Percentiles rank a stretch among this genome's conserved stretches.
Evolutionary conservation across 2,113 vertebrate species (phyloP).

Genomic region (Neolamprologus falcicula): DNA sequence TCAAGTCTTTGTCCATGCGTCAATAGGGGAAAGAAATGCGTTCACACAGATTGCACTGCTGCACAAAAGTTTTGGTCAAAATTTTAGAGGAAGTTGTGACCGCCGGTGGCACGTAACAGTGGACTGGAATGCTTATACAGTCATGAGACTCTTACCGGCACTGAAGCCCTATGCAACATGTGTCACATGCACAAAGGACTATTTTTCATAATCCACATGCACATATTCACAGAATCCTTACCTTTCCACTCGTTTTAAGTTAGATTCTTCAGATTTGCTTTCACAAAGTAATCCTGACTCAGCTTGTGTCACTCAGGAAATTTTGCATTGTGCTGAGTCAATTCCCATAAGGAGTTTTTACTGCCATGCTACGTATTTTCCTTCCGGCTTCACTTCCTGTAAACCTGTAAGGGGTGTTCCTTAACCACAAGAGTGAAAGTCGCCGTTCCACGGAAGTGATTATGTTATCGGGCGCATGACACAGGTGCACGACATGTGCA

Average conservation of each 20-base stretch:
- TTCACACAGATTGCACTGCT: background rate
- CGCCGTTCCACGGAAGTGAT: background rate
- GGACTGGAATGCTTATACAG: background rate
- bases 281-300: background rate
- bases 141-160: conserved; percentile 36
- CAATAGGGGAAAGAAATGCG: background rate
- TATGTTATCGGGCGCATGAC: background rate
- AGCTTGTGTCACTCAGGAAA: conserved; percentile 50
- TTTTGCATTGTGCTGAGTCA: conserved; percentile 47
- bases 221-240: background rate
- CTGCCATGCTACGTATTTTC: background rate
- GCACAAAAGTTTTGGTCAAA: conserved; percentile 19
- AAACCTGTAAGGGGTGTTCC: conserved; percentile 19
- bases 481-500: background rate
- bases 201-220: background rate
- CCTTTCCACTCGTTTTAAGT: background rate
- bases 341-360: conserved; percentile 38
- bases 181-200: background rate
- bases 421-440: conserved; percentile 36
- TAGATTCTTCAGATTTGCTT: background rate
- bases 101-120: background rate
- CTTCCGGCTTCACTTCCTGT: conserved; percentile 65
- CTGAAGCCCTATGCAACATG: background rate
- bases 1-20: background rate
- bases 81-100: conserved; percentile 41